Conservation (phyloP, 2,888 invertebrate species). For the Argynnis bischoffii region DNA sequence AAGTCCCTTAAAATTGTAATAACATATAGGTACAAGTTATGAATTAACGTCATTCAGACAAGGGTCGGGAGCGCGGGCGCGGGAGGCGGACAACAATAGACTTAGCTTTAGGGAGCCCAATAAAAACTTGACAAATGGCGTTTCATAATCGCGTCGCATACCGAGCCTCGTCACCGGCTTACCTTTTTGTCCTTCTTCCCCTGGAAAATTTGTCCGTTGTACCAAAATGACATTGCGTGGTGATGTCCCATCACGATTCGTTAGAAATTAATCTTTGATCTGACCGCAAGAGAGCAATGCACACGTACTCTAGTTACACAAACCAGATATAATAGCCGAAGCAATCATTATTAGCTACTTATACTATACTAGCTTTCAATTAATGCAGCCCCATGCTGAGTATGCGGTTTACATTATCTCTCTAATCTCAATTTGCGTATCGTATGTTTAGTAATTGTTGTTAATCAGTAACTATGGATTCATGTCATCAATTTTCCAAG, state of each 20-base stretch:
- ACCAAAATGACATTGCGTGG: constrained; percentile 52
- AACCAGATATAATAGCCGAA: constrained; percentile 10
- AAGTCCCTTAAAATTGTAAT: constrained; percentile 54
- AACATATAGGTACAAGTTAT: constrained; percentile 81
- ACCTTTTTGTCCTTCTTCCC: constrained; percentile 66
- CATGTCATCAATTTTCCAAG: constrained; percentile 15
- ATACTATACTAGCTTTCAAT: constrained; percentile 37
- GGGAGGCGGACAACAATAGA: constrained; percentile 64
- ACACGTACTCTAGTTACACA: background rate
- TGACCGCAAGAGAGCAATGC: constrained; percentile 22
- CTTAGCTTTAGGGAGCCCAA: constrained; percentile 73
- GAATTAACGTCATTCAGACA: constrained; percentile 71
- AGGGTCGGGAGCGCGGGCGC: constrained; percentile 59
- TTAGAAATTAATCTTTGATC: constrained; percentile 31
- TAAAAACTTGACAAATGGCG: constrained; percentile 83
- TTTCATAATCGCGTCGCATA: constrained; percentile 80
- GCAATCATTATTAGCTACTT: constrained; percentile 36
- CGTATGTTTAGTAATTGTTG: constrained; percentile 31
- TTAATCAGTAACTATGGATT: constrained; percentile 36
- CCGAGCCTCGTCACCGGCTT: constrained; percentile 69
- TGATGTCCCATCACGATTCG: constrained; percentile 37
- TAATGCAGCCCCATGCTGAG: constrained; percentile 32
- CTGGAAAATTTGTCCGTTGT: constrained; percentile 60
- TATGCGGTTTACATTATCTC: constrained; percentile 36
- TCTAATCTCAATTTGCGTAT: constrained; percentile 20